These are phyloP conservation scores for Boulengeromyrus knoepffleri DNA, from an alignment of 2,113 vertebrate species.

Conservation along the genomic window DNA sequence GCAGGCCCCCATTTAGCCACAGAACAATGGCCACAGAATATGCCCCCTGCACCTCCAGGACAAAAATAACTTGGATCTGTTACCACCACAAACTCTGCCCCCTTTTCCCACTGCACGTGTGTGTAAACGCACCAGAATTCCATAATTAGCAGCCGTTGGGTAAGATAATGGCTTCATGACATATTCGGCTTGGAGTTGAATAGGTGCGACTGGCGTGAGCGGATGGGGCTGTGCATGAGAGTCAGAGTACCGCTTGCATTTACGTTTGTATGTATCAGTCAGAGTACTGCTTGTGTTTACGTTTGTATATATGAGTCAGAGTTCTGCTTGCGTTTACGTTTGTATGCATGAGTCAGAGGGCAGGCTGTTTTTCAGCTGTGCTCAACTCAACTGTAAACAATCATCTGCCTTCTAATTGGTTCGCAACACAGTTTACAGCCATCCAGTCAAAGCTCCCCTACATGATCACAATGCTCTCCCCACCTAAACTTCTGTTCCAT, in stretches of 20 bases:
- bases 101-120: background rate
- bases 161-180: background rate
- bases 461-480: background rate
- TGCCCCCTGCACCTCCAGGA: background rate
- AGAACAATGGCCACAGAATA: background rate
- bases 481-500: background rate
- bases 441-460: background rate
- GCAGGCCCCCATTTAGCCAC: background rate
- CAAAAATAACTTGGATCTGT: background rate
- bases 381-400: background rate
- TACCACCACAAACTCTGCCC: background rate
- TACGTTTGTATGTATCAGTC: background rate
- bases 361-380: background rate
- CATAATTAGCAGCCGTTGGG: background rate
- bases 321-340: background rate
- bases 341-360: background rate
- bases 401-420: background rate
- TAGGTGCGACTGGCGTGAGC: background rate
- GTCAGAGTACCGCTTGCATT: background rate
- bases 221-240: background rate
- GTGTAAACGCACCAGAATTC: background rate
- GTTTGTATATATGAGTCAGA: background rate
- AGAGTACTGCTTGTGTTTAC: background rate
- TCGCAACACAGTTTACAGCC: background rate
- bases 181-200: background rate